A percentile compares a stretch with the other conserved stretches of the same genome.
Evolutionary conservation across 2,797 vertebrate genomes (phyloP).

Genomic region (Myiotriccus ornatus): DNA sequence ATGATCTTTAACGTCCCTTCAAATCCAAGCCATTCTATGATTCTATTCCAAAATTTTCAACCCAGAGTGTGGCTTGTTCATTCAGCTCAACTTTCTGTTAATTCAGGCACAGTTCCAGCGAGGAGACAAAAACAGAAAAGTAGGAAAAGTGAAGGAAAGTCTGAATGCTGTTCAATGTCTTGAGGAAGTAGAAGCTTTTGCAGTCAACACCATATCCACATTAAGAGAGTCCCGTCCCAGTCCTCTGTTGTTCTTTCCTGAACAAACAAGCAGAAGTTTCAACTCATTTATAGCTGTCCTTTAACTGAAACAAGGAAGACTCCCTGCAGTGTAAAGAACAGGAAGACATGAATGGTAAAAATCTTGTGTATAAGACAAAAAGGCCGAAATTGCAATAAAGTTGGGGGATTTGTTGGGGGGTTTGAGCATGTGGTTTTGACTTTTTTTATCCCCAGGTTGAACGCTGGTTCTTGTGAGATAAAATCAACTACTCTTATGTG

Average conservation of each 20-base stretch:
- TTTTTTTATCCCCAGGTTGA: not conserved
- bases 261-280: not conserved
- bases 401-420: not conserved
- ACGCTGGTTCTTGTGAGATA: not conserved
- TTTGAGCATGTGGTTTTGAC: not conserved
- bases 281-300: not conserved
- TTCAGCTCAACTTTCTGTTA: not conserved
- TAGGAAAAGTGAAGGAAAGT: not conserved
- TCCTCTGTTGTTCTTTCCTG: not conserved
- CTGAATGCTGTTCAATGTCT: too few species aligned
- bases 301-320: not conserved
- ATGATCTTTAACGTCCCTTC: not conserved
- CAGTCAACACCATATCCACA: not conserved
- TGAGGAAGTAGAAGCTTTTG: not conserved
- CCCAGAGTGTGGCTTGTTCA: accelerated
- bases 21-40: not conserved
- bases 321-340: not conserved
- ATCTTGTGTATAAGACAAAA: not conserved
- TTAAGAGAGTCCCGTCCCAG: not conserved
- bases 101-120: accelerated
- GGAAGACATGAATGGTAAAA: not conserved
- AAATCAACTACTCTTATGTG: not conserved
- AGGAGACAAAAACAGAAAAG: not conserved
- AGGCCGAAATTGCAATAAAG: not conserved
- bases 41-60: not conserved